A percentile compares a stretch with the other conserved stretches of the same genome.
Conservation (phyloP, 2,888 invertebrate species). For the Cheilosia pagana region DNA sequence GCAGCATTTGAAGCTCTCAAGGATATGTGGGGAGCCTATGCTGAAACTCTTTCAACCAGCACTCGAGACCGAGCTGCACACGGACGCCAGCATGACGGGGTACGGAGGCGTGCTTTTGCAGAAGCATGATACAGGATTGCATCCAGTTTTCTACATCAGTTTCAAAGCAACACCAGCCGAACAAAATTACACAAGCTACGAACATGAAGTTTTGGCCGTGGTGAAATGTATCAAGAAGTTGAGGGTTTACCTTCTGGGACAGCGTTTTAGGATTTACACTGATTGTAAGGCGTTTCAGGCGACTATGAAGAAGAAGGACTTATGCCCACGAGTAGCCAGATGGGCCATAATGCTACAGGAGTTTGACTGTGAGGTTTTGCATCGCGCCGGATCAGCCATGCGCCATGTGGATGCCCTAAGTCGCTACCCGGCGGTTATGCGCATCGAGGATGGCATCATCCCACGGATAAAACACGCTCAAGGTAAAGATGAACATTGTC, state of each 20-base stretch:
- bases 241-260: slow-evolving; percentile 74
- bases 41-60: slow-evolving; percentile 77
- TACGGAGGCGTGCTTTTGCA: slow-evolving; percentile 77
- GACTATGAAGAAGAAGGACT: slow-evolving; percentile 77
- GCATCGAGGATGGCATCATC: slow-evolving; percentile 20
- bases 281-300: slow-evolving; percentile 78
- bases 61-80: slow-evolving; percentile 76
- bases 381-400: too few species aligned
- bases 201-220: slow-evolving; percentile 79
- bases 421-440: background rate
- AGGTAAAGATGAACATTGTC: slow-evolving; percentile 14
- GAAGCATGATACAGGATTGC: slow-evolving; percentile 28
- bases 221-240: slow-evolving; percentile 75
- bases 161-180: slow-evolving; percentile 76
- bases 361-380: slow-evolving; percentile 8
- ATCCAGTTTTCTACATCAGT: slow-evolving; percentile 76
- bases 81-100: slow-evolving; percentile 77
- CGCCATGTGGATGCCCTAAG: too few species aligned
- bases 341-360: slow-evolving; percentile 59
- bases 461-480: background rate
- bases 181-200: slow-evolving; percentile 77
- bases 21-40: slow-evolving; percentile 59
- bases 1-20: slow-evolving; percentile 1
- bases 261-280: slow-evolving; percentile 28
- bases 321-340: slow-evolving; percentile 76